phyloP scores from a whole-genome alignment of 2,113 vertebrate species.

The Chloropsis hardwickii region DNA sequence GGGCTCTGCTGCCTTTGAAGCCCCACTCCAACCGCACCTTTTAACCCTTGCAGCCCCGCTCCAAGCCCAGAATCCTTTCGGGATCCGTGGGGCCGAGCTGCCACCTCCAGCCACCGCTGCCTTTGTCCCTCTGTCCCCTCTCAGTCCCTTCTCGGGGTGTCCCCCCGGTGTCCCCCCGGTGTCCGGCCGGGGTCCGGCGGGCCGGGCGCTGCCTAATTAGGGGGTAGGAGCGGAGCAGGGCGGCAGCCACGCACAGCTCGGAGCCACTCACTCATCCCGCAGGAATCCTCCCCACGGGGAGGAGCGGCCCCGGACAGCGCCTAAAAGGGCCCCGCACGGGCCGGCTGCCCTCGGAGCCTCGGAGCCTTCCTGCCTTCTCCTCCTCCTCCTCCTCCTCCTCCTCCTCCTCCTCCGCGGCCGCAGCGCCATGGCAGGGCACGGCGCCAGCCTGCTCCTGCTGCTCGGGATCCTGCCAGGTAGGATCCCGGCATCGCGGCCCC shows the following conservation, averaged over 20 bases:
- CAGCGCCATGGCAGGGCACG: slow-evolving; percentile 58
- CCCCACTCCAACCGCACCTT: neutral
- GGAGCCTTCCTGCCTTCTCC: neutral
- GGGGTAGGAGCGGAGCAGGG: slow-evolving; percentile 33
- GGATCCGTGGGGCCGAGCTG: neutral
- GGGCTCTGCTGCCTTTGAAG: neutral
- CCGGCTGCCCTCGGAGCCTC: neutral
- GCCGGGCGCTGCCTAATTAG: slow-evolving; percentile 12
- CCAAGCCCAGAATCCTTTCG: neutral
- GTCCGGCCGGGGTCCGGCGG: neutral
- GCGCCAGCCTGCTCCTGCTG: slow-evolving; percentile 57
- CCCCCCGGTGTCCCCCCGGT: neutral
- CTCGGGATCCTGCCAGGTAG: slow-evolving; percentile 74
- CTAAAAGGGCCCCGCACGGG: neutral
- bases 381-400: neutral
- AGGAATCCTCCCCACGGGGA: slow-evolving; percentile 56
- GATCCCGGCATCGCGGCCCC: no score
- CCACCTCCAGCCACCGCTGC: neutral
- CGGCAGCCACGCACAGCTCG: slow-evolving; percentile 26
- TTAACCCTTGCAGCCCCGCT: neutral
- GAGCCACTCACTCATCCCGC: slow-evolving; percentile 55
- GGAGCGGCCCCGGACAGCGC: slow-evolving; percentile 1
- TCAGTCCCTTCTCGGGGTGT: neutral
- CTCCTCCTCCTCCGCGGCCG: neutral
- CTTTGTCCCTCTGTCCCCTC: neutral